Evolutionary conservation across 2,888 invertebrate species (phyloP), one percentile per base, ranked within the genome.

Genomic region (Schrankia costaestrigalis): DNA sequence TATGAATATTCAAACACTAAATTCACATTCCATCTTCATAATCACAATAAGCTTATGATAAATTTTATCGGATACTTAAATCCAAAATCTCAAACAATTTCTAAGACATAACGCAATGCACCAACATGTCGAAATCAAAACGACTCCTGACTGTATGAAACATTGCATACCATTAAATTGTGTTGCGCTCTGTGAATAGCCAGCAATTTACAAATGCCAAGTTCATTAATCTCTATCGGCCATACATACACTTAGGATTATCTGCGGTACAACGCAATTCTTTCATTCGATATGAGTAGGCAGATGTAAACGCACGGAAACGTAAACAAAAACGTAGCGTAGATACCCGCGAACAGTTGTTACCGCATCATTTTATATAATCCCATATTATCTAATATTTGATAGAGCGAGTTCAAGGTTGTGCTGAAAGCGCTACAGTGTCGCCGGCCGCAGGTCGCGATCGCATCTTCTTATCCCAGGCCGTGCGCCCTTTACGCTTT

Each of bases 391-490:
- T 75, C 71, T 77, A 77, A 81, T 73, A 80, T 69, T 72, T 65
- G 77, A 81, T 77, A 75, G 62, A 57, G 56, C 40, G 75, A 67
- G 85, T 84, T 85, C 85, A 85, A 84, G 85, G 85, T 78, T 79
- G 78, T 46, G 66, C 70, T 66, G 69, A 72, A 74, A 75, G 67
- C 66, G 68, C 48, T 49, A 48, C 49, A 47, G 42, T 45, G 41
- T 46, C 38, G 38, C 32, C 29, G 32, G 28, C 22, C 26, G 32
- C 26, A 14, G 30, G 40, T 47, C 45, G 49, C 50, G 50, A 47
- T 61, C 60, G 62, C 60, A 67, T 63, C 58, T 53, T 57, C 46
- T 38, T 45, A 45, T 28, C 45, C 67, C 62, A 63, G 57, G 53
- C 56, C 49, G 60, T 59, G 62, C 67, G 77, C 71, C 78, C 78